Base-by-base conservation (phyloP, 2,113 vertebrate genomes). In the Neoarius graeffei region DNA sequence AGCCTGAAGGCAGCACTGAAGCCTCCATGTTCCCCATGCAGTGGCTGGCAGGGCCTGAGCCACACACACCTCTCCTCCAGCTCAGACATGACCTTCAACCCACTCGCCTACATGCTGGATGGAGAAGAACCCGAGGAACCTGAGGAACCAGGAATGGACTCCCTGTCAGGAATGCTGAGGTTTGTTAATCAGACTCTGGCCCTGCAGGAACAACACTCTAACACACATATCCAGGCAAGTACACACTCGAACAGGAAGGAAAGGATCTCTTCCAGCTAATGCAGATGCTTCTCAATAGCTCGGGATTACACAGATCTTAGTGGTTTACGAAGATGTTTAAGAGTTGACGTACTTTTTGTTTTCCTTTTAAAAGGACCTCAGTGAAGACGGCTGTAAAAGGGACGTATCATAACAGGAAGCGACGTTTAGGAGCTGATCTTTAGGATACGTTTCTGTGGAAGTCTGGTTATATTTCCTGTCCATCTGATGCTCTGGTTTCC, bases 131-230 rank as follows among this genome's bases (percentile, higher is more conserved):
- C 92, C 25, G 0, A 93, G 77, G 90, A 93, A 90, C 82, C 92
- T 25, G 0, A 93, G 77, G 90, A 93, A 64, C 17, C 1, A 52
- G 92, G 91, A 5, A 73, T 92, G 89, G 91, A 84, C 66, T 92
- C 94, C 2, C 92, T 96, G 23, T 93, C 93, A 0, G 94, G 94
- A n/a, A 95, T 95, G 94, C 92, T 95, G 91, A 93, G 79, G 88
- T 95, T 96, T 76, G 95, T 96, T 13, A 94, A 95, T 81, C 94
- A 95, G 91, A 95, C 94, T 0, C 69, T 95, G 62, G 95, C 95
- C 25, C 92, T 92, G 91, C 94, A 95, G 92, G 93, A 94, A 13
- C 92, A 94, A 7, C 89, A 89, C 0, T 91, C 93, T 1, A 73
- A 81, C 71, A 64, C 42, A 20, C 62, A 81, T 48, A 19, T n/a